Conservation (phyloP, 2,888 invertebrate species). For the Gryllus longicercus region DNA sequence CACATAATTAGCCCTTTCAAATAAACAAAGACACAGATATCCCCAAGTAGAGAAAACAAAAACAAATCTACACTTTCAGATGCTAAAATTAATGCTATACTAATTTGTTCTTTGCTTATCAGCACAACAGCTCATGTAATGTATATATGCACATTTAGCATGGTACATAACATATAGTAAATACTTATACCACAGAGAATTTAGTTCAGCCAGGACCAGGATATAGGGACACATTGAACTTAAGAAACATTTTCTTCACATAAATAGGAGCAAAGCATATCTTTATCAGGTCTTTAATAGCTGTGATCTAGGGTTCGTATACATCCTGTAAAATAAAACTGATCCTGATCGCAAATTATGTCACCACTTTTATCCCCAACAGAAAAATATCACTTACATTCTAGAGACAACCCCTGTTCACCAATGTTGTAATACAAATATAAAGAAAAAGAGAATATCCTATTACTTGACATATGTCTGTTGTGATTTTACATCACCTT, state of each 20-base stretch:
- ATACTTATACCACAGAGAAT: neutral
- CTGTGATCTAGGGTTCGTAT: no score
- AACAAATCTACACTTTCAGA: neutral
- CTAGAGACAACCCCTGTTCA: no score
- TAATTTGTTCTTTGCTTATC: constrained; percentile 7
- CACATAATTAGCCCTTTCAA: neutral
- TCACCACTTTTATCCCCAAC: neutral
- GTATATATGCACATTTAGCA: neutral
- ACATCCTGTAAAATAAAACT: neutral
- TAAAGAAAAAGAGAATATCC: no score
- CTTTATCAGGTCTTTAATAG: no score
- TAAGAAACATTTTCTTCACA: neutral
- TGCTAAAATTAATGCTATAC: neutral
- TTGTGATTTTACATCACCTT: no score
- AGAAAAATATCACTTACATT: no score
- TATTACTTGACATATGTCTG: no score
- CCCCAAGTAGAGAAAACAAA: constrained; percentile 5
- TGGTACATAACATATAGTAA: constrained; percentile 7
- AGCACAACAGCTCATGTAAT: neutral
- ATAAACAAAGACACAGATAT: constrained; percentile 1
- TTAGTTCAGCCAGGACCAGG: neutral
- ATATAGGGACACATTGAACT: neutral
- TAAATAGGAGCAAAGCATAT: constrained; percentile 8
- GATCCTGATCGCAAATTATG: neutral
- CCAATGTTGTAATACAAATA: no score